Conservation (phyloP, 2,113 vertebrate genomes). For the Onychostoma macrolepis region DNA sequence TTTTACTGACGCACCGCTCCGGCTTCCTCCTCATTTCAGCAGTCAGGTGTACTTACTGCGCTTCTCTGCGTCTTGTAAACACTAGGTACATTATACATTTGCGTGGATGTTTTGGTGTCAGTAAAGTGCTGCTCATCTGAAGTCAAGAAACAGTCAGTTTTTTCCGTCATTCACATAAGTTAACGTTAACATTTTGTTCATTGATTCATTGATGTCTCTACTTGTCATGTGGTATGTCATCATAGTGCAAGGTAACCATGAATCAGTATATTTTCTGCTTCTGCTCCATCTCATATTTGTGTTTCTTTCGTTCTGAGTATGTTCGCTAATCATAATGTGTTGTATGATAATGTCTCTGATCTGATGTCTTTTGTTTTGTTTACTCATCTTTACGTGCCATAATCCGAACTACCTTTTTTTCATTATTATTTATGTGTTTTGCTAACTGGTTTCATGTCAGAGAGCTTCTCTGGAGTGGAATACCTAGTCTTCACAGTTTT, state of each 20-base stretch:
- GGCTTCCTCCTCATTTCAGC: not conserved
- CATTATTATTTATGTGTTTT: not conserved
- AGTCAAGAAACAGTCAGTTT: not conserved
- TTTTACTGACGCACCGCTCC: conserved; percentile 64
- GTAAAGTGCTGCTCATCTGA: not conserved
- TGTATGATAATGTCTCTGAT: not conserved
- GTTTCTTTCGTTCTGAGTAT: not conserved
- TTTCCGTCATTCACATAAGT: not conserved
- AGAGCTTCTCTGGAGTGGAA: not conserved
- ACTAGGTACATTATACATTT: not conserved
- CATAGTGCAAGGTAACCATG: conserved; percentile 44
- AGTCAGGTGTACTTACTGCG: not conserved
- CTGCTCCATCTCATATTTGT: not conserved
- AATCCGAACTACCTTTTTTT: not conserved
- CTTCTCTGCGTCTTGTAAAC: not conserved
- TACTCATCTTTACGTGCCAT: not conserved
- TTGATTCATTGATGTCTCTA: conserved; percentile 7
- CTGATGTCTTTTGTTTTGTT: not conserved
- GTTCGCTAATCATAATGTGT: not conserved
- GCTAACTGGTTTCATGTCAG: not conserved
- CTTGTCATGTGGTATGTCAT: conserved; percentile 40
- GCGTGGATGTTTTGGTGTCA: not conserved
- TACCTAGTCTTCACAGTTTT: not conserved
- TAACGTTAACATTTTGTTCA: no score
- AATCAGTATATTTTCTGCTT: not conserved